Percentiles rank a stretch among this genome's conserved stretches.
phyloP scores from a whole-genome alignment of 2,797 vertebrate species.

The Lacerta agilis region DNA sequence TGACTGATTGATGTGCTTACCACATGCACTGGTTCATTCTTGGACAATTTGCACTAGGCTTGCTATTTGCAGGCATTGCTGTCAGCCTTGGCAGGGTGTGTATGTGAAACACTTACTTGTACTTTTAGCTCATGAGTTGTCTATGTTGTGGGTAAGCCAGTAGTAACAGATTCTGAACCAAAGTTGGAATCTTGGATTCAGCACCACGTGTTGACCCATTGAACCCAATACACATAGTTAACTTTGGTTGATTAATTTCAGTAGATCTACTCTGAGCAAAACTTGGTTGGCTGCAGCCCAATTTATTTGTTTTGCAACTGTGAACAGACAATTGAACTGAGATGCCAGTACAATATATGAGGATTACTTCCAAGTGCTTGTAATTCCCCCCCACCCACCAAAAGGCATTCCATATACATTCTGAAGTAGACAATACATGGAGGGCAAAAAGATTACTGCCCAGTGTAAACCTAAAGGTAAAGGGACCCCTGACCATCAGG shows the following conservation, averaged over 20 bases:
- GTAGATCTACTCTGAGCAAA: not conserved
- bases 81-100: not conserved
- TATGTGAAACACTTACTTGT: not conserved
- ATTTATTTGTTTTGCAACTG: not conserved
- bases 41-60: no score
- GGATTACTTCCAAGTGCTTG: constrained; percentile 7
- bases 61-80: not conserved
- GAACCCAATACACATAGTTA: no score
- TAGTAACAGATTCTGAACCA: not conserved
- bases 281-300: not conserved
- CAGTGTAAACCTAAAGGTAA: constrained; percentile 34
- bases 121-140: no score
- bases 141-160: no score
- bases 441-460: constrained; percentile 28
- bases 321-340: not conserved
- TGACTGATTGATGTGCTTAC: not conserved
- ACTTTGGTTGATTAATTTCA: no score
- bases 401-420: constrained; percentile 44
- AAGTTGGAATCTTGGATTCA: no score
- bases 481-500: no score
- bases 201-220: no score
- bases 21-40: not conserved
- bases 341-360: not conserved
- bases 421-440: constrained; percentile 25
- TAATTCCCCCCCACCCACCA: not conserved